A percentile compares a stretch with the other conserved stretches of the same genome.
Conservation (phyloP, 2,797 vertebrate genomes). For the Rhodeus uyekii region DNA sequence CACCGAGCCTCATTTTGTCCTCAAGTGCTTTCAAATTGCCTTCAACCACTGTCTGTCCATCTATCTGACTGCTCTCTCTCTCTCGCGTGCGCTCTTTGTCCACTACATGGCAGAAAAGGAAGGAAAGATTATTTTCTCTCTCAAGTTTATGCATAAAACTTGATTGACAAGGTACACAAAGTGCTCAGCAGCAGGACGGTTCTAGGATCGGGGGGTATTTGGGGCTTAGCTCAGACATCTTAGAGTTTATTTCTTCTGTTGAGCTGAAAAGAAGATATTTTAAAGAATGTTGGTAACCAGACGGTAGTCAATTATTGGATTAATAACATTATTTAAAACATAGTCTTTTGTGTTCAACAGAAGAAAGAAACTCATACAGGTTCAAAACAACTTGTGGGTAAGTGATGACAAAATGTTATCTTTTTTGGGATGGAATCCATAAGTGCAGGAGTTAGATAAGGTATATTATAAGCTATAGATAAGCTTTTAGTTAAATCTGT, state of each 20-base stretch:
- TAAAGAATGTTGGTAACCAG: too few relatives aligned
- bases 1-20: conserved; percentile 46
- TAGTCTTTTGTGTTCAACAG: too few relatives aligned
- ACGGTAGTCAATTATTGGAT: too few relatives aligned
- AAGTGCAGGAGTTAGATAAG: too few relatives aligned
- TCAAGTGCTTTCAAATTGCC: conserved; percentile 52
- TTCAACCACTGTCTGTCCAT: conserved; percentile 48
- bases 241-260: too few relatives aligned
- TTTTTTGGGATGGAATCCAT: too few relatives aligned
- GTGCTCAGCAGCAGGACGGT: not conserved
- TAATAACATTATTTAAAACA: too few relatives aligned
- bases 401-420: too few relatives aligned
- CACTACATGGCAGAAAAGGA: conserved; percentile 27
- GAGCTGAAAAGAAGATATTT: too few relatives aligned
- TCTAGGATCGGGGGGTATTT: not conserved
- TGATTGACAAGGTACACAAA: conserved; percentile 5
- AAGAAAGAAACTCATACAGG: too few relatives aligned
- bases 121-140: conserved; percentile 4
- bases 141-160: conserved; percentile 1
- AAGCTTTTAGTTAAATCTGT: not conserved
- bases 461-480: too few relatives aligned
- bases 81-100: not conserved
- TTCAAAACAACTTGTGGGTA: too few relatives aligned
- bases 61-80: conserved; percentile 58
- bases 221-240: not conserved